Conservation (phyloP, 2,888 invertebrate genomes). For the Ichneumoninae sp. region DNA sequence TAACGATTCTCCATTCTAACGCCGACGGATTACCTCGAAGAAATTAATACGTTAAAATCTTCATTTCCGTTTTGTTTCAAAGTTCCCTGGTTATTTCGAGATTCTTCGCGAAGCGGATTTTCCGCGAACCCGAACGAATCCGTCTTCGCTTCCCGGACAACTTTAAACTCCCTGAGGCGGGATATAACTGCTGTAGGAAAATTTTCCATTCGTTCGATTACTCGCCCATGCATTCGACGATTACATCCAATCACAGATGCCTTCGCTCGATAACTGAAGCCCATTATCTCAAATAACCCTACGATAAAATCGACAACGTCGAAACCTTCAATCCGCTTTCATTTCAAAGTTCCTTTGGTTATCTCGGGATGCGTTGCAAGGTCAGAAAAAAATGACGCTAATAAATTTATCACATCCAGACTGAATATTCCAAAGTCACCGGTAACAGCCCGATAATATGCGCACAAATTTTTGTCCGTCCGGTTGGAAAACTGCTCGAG, state of each 20-base stretch:
- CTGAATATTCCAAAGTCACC: not conserved
- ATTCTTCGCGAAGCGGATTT: too few relatives aligned
- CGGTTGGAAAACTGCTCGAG: not conserved
- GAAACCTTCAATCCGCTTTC: not conserved
- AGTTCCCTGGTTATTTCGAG: too few relatives aligned
- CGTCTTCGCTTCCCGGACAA: not conserved
- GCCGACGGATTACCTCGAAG: too few relatives aligned
- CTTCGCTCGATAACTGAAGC: not conserved
- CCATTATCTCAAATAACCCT: not conserved
- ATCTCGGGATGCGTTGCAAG: not conserved
- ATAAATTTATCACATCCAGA: not conserved
- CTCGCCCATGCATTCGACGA: not conserved
- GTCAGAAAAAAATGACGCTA: not conserved
- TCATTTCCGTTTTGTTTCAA: too few relatives aligned
- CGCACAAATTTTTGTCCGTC: not conserved
- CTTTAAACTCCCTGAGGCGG: not conserved
- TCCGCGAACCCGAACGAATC: not conserved
- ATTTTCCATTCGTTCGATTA: not conserved
- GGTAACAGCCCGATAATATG: slow-evolving; percentile 5
- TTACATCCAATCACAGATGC: not conserved
- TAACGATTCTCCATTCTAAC: too few relatives aligned
- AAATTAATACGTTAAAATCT: too few relatives aligned
- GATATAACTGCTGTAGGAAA: not conserved
- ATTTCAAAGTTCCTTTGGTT: not conserved
- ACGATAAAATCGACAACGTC: not conserved